A percentile compares a stretch with the other conserved stretches of the same genome.
Conservation (phyloP, 2,797 vertebrate genomes). For the Hydrophis major region DNA sequence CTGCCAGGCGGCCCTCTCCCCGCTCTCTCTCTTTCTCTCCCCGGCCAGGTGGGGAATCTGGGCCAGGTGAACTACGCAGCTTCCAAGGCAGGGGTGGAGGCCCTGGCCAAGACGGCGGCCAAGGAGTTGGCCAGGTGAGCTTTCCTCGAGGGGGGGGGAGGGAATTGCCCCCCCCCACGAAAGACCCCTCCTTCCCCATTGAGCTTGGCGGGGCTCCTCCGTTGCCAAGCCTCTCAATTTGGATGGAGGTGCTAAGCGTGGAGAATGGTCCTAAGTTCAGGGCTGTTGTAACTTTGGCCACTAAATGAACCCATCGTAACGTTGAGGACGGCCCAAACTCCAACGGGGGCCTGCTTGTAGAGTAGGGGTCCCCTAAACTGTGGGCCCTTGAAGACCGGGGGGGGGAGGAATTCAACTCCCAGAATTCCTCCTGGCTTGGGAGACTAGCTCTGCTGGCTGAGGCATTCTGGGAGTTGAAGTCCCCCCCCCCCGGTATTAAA, state of each 20-base stretch:
- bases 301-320: too few species aligned
- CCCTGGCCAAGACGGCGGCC: slow-evolving; percentile 79
- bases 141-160: not conserved
- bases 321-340: too few species aligned
- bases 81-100: slow-evolving; percentile 87
- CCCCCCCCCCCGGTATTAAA: too few species aligned
- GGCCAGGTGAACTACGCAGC: slow-evolving; percentile 84
- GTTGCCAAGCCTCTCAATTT: fast-evolving
- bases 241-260: not conserved
- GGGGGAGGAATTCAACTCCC: too few species aligned
- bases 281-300: fast-evolving
- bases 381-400: too few species aligned
- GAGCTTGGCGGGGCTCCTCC: not conserved
- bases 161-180: fast-evolving
- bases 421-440: too few species aligned
- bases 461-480: too few species aligned
- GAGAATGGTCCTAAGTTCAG: not conserved
- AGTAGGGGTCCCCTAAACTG: too few species aligned
- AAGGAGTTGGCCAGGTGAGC: slow-evolving; percentile 84
- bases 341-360: too few species aligned
- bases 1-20: not conserved
- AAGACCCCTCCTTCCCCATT: too few species aligned
- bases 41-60: slow-evolving; percentile 81
- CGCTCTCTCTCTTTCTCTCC: not conserved
- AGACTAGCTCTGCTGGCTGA: too few species aligned